Conservation (phyloP, 2,797 vertebrate genomes). For the Simalia tracyae region DNA sequence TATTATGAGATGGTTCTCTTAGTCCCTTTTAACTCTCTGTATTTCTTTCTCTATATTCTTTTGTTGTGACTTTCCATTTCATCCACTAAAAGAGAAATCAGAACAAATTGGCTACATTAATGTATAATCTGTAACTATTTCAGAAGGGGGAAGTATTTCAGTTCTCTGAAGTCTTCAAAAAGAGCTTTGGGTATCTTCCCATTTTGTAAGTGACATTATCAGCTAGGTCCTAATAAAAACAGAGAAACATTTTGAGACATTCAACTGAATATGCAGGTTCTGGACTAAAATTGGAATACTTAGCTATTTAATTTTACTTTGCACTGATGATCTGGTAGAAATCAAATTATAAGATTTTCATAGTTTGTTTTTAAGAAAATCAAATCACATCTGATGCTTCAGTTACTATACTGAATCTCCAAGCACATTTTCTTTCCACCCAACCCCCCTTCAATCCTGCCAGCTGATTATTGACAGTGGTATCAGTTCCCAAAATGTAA, state of each 20-base stretch:
- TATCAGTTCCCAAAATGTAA: slow-evolving; percentile 6
- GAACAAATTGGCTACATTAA: neutral
- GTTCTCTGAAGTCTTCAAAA: neutral
- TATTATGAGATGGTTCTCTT: neutral
- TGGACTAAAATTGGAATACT: neutral
- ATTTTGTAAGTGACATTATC: neutral
- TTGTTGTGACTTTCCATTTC: neutral
- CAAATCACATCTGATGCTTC: neutral
- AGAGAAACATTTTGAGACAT: neutral
- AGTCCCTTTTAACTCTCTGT: neutral
- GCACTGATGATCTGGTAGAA: neutral
- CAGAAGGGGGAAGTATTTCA: neutral
- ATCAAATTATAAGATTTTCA: neutral
- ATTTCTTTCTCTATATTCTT: neutral
- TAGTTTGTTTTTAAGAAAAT: neutral
- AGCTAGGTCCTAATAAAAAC: neutral
- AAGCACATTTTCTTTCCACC: neutral
- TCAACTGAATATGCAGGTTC: neutral
- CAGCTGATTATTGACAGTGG: neutral
- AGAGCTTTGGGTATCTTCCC: no score
- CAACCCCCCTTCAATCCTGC: neutral
- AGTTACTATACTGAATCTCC: neutral
- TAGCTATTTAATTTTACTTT: neutral
- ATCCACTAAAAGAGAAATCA: neutral
- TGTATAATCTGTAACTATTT: neutral